Conservation (phyloP, 2,888 invertebrate genomes). For the Ecliptopera silaceata region DNA sequence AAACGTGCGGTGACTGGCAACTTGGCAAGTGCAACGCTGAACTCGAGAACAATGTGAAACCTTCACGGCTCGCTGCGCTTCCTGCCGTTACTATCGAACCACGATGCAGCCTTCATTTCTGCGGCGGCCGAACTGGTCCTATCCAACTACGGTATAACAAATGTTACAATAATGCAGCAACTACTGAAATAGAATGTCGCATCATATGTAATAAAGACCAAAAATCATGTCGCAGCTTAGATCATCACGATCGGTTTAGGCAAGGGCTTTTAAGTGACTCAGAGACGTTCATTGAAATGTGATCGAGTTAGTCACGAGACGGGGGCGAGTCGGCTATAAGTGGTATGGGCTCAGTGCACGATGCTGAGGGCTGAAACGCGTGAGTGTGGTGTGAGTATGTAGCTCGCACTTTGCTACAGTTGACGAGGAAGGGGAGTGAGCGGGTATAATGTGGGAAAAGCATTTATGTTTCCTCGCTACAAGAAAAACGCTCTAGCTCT, state of each 20-base stretch:
- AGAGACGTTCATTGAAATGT: constrained; percentile 19
- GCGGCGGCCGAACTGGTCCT: neutral
- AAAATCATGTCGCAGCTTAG: constrained; percentile 35
- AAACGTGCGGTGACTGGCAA: neutral
- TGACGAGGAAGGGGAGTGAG: neutral
- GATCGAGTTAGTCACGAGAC: constrained; percentile 40
- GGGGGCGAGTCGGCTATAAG: constrained; percentile 38
- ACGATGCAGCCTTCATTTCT: constrained; percentile 7
- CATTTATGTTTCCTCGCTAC: too few species aligned
- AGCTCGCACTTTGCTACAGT: neutral
- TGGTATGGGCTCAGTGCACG: constrained; percentile 30
- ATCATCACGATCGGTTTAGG: constrained; percentile 43
- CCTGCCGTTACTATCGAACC: constrained; percentile 35
- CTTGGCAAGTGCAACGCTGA: constrained; percentile 29
- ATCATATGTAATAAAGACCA: constrained; percentile 23
- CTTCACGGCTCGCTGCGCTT: constrained; percentile 56
- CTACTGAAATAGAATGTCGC: neutral
- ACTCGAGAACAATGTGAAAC: constrained; percentile 47
- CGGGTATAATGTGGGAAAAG: neutral
- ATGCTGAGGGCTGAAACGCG: constrained; percentile 18
- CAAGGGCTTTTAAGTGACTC: constrained; percentile 38
- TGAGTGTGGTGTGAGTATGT: neutral
- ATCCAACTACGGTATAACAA: neutral
- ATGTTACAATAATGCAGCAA: neutral
- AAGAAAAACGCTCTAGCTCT: too few species aligned